A percentile compares a stretch with the other conserved stretches of the same genome.
Evolutionary conservation across 2,113 vertebrate species (phyloP).

Genomic region (Dermatemys mawii): DNA sequence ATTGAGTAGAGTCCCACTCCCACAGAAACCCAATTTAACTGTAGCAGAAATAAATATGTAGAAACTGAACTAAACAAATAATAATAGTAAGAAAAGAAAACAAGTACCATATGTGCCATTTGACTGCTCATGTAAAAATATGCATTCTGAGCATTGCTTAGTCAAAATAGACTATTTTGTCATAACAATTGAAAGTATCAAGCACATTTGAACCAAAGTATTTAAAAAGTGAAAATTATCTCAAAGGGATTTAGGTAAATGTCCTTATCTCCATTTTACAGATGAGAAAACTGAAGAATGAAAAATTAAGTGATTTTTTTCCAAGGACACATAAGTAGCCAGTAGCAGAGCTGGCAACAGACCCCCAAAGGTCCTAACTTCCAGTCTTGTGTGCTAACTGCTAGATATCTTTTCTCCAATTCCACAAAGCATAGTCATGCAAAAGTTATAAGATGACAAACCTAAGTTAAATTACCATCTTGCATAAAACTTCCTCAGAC

Average conservation of each 20-base stretch:
- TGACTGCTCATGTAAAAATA: neutral
- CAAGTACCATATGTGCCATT: slow-evolving; percentile 26
- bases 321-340: neutral
- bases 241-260: neutral
- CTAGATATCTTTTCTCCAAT: neutral
- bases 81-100: slow-evolving; percentile 36
- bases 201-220: neutral
- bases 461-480: neutral
- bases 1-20: slow-evolving; percentile 32
- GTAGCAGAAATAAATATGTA: slow-evolving; percentile 50
- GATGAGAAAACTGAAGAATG: neutral
- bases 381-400: neutral
- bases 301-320: neutral
- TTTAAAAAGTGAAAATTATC: neutral
- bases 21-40: slow-evolving; percentile 39
- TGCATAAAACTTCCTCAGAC: neutral
- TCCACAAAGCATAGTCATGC: neutral
- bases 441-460: neutral
- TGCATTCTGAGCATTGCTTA: neutral
- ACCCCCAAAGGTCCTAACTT: neutral
- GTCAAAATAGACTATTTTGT: neutral
- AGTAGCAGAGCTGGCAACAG: neutral
- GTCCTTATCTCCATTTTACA: neutral
- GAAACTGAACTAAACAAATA: neutral
- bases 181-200: neutral